Conservation (phyloP, 1,140 invertebrate species). For the Polypedilum pembai region DNA sequence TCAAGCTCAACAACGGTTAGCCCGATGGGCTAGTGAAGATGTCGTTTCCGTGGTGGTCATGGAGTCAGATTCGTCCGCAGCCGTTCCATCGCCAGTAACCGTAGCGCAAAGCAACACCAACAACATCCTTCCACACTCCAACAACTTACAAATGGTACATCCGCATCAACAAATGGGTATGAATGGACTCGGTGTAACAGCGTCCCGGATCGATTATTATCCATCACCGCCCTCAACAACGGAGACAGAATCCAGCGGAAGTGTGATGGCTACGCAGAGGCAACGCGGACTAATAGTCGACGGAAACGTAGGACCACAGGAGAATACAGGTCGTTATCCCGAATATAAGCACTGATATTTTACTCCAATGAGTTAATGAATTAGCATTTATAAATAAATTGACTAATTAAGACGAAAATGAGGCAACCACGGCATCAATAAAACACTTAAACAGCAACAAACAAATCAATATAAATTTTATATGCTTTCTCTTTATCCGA, state of each 20-base stretch:
- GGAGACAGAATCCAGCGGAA: conserved; percentile 45
- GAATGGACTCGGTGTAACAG: conserved; percentile 41
- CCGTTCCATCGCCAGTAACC: conserved; percentile 43
- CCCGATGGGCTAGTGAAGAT: conserved; percentile 84
- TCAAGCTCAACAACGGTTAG: conserved; percentile 87
- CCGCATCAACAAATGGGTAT: conserved; percentile 33
- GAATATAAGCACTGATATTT: conserved; percentile 52
- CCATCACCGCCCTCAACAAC: conserved; percentile 43
- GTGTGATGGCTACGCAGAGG: conserved; percentile 42
- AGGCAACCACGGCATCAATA: too few species aligned
- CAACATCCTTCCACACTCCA: conserved; percentile 37
- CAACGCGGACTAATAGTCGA: conserved; percentile 29
- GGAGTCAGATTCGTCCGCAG: conserved; percentile 37
- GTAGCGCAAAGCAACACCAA: conserved; percentile 38
- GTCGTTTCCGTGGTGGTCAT: conserved; percentile 56
- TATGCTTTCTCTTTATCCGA: too few species aligned
- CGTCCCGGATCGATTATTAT: conserved; percentile 36
- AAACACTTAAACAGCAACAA: too few species aligned
- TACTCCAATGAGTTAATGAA: conserved; percentile 33
- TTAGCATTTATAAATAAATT: background rate
- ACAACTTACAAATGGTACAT: conserved; percentile 35
- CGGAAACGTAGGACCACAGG: conserved; percentile 42
- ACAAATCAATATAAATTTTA: too few species aligned
- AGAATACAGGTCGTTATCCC: conserved; percentile 43
- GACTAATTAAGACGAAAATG: too few species aligned